Conservation (phyloP, 2,113 vertebrate species). For the Hepsetus odoe region DNA sequence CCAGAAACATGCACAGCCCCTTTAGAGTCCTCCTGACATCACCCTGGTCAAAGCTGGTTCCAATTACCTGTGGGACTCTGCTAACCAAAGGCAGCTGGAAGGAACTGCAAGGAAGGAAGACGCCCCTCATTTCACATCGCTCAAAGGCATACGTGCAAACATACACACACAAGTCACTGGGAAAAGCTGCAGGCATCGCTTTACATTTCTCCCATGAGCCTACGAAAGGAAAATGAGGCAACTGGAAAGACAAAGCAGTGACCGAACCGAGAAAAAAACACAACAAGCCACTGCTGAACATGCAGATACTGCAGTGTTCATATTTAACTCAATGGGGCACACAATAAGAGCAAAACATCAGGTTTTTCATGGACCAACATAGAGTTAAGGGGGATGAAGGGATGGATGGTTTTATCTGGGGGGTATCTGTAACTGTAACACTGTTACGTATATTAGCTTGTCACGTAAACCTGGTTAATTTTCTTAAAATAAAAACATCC, state of each 20-base stretch:
- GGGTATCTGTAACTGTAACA: no score
- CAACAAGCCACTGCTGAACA: neutral
- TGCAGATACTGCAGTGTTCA: neutral
- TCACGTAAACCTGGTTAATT: no score
- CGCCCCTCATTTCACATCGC: neutral
- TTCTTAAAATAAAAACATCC: no score
- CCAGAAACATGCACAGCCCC: slow-evolving; percentile 26
- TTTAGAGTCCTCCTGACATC: slow-evolving; percentile 14
- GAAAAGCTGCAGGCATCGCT: neutral
- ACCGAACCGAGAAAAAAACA: neutral
- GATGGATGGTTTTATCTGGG: no score
- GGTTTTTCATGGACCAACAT: no score
- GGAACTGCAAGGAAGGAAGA: neutral
- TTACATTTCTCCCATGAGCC: neutral
- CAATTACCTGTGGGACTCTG: slow-evolving; percentile 40
- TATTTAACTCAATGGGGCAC: no score
- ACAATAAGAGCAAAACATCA: no score
- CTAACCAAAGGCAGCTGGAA: slow-evolving; percentile 44
- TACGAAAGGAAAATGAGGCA: neutral
- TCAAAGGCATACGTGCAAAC: neutral
- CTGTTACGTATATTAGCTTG: no score
- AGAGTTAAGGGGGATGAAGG: no score
- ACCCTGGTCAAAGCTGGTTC: slow-evolving; percentile 35
- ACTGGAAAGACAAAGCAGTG: neutral
- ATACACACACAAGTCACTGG: slow-evolving; percentile 5